Evolutionary conservation across 37 sponge, comb jelly and placozoan genomes (phyloP), one percentile per base, ranked within the genome.

Genomic region (Lycopodina hypogea): DNA sequence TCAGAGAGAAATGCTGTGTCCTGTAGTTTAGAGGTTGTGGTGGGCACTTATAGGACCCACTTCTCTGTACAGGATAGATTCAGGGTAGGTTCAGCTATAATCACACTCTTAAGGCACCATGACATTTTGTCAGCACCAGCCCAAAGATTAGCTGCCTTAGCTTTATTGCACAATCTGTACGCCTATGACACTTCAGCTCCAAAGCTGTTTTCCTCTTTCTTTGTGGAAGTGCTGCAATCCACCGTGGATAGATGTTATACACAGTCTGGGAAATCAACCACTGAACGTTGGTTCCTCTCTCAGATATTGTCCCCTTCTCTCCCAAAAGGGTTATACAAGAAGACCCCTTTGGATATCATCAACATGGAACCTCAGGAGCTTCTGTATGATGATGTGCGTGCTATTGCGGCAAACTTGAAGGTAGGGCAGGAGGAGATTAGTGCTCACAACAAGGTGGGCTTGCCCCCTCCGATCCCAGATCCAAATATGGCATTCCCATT

Each of bases 101-200:
- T n/a, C n/a, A n/a, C n/a, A n/a, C n/a, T n/a, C n/a, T n/a, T n/a
- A n/a, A n/a, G n/a, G n/a, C n/a, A n/a, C n/a, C n/a, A n/a, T n/a
- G n/a, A n/a, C n/a, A n/a, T n/a, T n/a, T n/a, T n/a, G n/a, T n/a
- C n/a, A n/a, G n/a, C n/a, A n/a, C n/a, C 72, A 82, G 90, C 93
- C n/a, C 95, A 97, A 69, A 77, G 93, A 34, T 72, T 94, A 23
- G 98, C 95, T 51, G 95, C 93, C 35, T 35, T 97, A 14, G 94
- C 85, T 69, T 79, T 97, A 2, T 74, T 97, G 23, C 73, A 92
- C 57, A 93, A 97, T 60, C 72, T 90, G 73, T 95, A 92, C 74
- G 61, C 84, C 12, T 66, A 89, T 37, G 98, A 97, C 18, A 77
- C 94, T 1, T 21, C 81, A 24, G 48, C 84, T 26, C 33, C 85